A percentile compares a stretch with the other conserved stretches of the same genome.
Conservation (phyloP, 2,113 vertebrate genomes). For the Elephas maximus region DNA sequence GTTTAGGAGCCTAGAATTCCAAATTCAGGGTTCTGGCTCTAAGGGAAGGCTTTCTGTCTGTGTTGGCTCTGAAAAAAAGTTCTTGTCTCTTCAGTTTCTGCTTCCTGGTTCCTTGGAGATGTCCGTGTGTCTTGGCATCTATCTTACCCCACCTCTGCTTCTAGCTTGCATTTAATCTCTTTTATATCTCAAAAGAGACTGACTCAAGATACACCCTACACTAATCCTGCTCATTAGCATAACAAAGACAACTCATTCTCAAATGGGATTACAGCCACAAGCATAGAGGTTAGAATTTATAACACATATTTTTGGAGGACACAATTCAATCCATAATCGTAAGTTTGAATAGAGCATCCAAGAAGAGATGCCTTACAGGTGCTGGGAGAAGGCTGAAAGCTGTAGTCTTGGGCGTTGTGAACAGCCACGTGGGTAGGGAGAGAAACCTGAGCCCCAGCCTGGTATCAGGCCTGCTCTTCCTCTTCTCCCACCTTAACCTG, state of each 20-base stretch:
- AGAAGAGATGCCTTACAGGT: neutral
- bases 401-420: neutral
- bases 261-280: neutral
- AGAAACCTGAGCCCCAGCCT: neutral
- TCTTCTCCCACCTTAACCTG: neutral
- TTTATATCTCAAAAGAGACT: neutral
- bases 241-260: neutral
- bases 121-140: neutral
- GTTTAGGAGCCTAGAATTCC: neutral
- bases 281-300: neutral
- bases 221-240: neutral
- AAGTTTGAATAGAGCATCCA: rapidly evolving
- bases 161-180: neutral
- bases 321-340: neutral
- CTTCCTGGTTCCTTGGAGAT: neutral
- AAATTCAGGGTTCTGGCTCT: neutral
- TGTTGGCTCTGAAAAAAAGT: neutral
- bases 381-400: neutral
- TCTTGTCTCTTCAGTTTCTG: neutral
- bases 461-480: neutral
- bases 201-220: neutral
- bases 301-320: neutral
- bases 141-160: neutral
- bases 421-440: neutral
- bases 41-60: neutral